These are phyloP conservation scores for Ornithorhynchus anatinus DNA, from an alignment of 2,113 vertebrate genomes.

Conservation along the genomic window DNA sequence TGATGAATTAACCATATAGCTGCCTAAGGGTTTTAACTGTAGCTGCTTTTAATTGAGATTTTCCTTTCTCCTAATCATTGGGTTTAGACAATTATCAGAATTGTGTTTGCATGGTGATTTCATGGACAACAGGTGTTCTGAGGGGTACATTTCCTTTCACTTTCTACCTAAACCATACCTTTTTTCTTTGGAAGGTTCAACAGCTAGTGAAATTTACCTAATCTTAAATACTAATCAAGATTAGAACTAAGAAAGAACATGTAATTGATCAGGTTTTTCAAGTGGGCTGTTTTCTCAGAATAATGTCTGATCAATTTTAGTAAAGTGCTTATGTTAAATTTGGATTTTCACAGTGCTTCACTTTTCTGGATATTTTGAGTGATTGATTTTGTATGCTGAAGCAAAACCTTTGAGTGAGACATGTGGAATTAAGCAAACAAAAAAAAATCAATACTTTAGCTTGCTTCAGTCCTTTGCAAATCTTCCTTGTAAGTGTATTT, in stretches of 20 bases:
- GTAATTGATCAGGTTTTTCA: not conserved
- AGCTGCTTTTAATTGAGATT: not conserved
- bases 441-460: conserved; percentile 8
- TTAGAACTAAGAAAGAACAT: not conserved
- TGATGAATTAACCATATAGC: not conserved
- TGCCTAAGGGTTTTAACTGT: not conserved
- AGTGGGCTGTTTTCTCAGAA: conserved; percentile 14
- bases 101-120: not conserved
- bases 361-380: not conserved
- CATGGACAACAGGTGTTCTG: not conserved
- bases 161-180: conserved; percentile 17
- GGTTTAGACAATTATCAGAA: not conserved
- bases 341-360: not conserved
- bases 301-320: conserved; percentile 1
- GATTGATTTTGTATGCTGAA: not conserved
- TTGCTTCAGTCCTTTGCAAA: not conserved
- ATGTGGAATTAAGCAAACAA: conserved; percentile 28
- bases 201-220: not conserved
- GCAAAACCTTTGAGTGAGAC: not conserved
- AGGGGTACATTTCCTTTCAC: not conserved
- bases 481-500: not conserved
- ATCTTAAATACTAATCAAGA: not conserved
- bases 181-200: conserved; percentile 23
- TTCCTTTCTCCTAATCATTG: not conserved
- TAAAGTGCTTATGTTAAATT: conserved; percentile 20